A percentile compares a stretch with the other conserved stretches of the same genome.
phyloP scores from a whole-genome alignment of 2,888 invertebrate species.

The Sarcophaga subvicina region DNA sequence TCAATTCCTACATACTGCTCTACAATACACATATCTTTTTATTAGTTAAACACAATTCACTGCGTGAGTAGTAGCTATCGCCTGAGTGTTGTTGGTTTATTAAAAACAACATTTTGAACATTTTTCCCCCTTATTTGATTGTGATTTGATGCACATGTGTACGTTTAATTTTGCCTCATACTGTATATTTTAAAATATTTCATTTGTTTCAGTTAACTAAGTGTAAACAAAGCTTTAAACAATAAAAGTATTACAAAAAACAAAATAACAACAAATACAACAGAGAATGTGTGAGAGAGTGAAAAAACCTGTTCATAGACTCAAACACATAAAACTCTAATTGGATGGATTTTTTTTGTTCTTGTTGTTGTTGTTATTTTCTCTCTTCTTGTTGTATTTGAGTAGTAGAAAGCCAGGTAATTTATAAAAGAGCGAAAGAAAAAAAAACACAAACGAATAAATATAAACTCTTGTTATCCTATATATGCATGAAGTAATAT shows the following conservation, averaged over 20 bases:
- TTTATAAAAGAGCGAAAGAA: conserved; percentile 52
- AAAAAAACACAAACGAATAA: conserved; percentile 8
- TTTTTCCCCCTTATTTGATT: too few species aligned
- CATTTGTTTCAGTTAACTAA: conserved; percentile 65
- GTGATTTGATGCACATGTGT: background rate
- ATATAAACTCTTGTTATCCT: conserved; percentile 44
- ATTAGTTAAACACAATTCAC: too few species aligned
- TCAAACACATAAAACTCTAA: conserved; percentile 37
- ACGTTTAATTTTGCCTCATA: background rate
- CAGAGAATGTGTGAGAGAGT: background rate
- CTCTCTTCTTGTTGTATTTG: background rate
- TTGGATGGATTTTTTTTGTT: conserved; percentile 50
- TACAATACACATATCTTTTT: too few species aligned
- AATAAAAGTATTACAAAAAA: conserved; percentile 20
- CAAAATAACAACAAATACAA: conserved; percentile 5
- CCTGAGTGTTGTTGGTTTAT: too few species aligned
- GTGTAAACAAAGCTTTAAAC: conserved; percentile 63
- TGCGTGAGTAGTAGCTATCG: too few species aligned
- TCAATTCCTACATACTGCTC: too few species aligned
- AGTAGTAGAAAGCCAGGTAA: conserved; percentile 54
- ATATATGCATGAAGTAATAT: conserved; percentile 45
- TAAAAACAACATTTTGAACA: too few species aligned
- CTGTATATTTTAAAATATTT: conserved; percentile 28
- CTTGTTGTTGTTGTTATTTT: too few species aligned
- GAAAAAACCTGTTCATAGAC: background rate